Evolutionary conservation across 2,113 vertebrate species (phyloP).

Genomic region (Ptilorrhoa leucosticta): DNA sequence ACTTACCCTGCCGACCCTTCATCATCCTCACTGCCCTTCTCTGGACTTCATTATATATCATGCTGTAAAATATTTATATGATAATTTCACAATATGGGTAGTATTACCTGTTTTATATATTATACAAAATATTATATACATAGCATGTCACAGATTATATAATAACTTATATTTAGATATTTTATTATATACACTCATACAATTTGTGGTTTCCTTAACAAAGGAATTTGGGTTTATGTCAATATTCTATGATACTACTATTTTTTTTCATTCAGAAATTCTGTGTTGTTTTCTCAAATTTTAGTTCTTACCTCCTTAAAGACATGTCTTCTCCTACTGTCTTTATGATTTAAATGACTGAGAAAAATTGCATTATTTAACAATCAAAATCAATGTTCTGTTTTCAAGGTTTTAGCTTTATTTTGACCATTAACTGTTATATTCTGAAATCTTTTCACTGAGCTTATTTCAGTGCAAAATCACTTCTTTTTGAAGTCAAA

Average conservation of each 20-base stretch:
- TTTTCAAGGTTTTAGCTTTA: background rate
- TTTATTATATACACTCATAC: background rate
- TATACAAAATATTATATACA: no score
- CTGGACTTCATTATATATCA: background rate
- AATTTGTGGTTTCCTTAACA: background rate
- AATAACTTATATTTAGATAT: no score
- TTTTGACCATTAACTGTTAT: background rate
- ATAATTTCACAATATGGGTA: background rate
- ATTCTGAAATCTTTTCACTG: background rate
- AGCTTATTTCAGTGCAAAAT: background rate
- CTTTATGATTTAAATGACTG: background rate
- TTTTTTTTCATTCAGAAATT: background rate
- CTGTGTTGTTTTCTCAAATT: background rate
- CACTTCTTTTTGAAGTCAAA: background rate
- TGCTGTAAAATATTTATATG: background rate
- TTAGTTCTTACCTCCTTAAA: background rate
- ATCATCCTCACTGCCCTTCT: background rate
- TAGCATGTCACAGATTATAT: background rate
- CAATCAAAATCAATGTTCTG: background rate
- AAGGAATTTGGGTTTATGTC: background rate
- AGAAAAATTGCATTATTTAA: background rate
- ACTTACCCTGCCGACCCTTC: background rate
- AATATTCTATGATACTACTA: background rate
- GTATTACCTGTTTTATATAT: background rate
- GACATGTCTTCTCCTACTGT: accelerated